phyloP scores from a whole-genome alignment of 2,113 vertebrate genomes.

The Addax nasomaculatus region DNA sequence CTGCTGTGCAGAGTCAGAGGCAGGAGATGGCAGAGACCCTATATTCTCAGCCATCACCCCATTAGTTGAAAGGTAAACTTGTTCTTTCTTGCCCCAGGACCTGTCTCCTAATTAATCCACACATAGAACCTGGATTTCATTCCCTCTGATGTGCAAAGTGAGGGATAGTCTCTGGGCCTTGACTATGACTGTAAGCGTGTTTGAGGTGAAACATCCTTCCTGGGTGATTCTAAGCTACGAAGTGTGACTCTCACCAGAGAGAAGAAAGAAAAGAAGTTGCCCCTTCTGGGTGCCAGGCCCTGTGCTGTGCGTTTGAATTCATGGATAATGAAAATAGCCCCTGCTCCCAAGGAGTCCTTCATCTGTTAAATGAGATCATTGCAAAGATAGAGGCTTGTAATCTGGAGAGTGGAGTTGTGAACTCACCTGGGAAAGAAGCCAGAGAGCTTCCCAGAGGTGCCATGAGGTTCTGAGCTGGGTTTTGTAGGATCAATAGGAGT shows the following conservation, averaged over 20 bases:
- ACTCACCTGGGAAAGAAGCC: background rate
- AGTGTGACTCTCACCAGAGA: background rate
- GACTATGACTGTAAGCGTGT: background rate
- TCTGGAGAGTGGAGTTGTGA: background rate
- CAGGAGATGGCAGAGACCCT: background rate
- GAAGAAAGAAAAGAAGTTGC: background rate
- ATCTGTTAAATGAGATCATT: background rate
- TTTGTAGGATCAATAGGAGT: conserved; percentile 19
- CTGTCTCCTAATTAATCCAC: background rate
- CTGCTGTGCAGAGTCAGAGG: background rate
- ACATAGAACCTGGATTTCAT: background rate
- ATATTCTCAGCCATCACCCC: background rate
- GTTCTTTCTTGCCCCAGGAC: background rate
- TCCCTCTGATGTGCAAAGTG: background rate
- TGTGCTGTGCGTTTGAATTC: background rate
- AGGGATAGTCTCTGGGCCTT: background rate
- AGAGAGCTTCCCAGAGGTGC: background rate
- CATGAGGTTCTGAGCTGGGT: background rate
- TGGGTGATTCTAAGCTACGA: background rate
- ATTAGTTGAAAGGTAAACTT: background rate
- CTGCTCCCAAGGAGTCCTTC: background rate
- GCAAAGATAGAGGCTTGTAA: background rate
- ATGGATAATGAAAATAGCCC: background rate
- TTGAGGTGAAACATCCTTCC: background rate
- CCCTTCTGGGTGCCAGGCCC: background rate